Percentiles rank a stretch among this genome's conserved stretches.
Conservation (phyloP, 2,888 invertebrate species). For the Caenorhabditis doughertyi region DNA sequence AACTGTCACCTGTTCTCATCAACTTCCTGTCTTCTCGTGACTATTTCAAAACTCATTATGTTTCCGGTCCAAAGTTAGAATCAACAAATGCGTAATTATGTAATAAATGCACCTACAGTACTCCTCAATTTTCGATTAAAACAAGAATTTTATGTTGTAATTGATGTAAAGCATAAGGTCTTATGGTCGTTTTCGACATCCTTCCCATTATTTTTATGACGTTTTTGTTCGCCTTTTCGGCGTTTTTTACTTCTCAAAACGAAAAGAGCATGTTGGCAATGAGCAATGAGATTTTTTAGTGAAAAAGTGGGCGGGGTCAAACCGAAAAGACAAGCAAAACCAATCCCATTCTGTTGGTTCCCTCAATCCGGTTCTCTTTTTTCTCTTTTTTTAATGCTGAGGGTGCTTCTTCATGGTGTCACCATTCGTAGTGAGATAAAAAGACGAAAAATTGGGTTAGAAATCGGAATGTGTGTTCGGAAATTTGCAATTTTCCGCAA, state of each 20-base stretch:
- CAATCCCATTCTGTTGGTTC: conserved; percentile 32
- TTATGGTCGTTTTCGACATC: background rate
- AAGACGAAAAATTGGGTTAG: conserved; percentile 22
- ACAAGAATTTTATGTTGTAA: conserved; percentile 21
- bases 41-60: conserved; percentile 16
- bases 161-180: conserved; percentile 4
- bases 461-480: conserved; percentile 27
- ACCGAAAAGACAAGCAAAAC: conserved; percentile 11
- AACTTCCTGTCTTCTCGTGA: conserved; percentile 23
- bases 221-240: background rate
- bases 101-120: conserved; percentile 26
- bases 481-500: conserved; percentile 16
- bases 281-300: conserved; percentile 16
- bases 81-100: conserved; percentile 9
- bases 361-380: background rate
- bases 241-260: conserved; percentile 1
- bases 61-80: conserved; percentile 27
- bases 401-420: background rate
- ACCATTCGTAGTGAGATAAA: conserved; percentile 1
- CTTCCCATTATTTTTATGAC: conserved; percentile 45
- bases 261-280: conserved; percentile 22
- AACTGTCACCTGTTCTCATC: conserved; percentile 20
- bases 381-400: background rate
- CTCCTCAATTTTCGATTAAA: conserved; percentile 7
- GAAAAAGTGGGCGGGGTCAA: conserved; percentile 31